phyloP scores from a whole-genome alignment of 2,113 vertebrate genomes.

The Pristiophorus japonicus region DNA sequence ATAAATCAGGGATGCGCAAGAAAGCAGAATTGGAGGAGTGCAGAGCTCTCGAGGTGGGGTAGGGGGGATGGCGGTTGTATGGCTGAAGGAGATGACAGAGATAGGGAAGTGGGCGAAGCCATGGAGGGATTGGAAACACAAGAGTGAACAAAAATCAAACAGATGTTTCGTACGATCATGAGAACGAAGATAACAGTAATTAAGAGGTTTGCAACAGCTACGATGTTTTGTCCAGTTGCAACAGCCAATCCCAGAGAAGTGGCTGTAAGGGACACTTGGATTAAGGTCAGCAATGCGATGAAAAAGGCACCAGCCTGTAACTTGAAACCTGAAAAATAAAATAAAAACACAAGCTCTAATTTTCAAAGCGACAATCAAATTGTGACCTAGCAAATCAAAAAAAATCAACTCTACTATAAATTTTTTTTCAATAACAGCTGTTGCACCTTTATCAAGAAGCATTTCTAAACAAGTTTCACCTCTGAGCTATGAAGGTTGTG shows the following conservation, averaged over 20 bases:
- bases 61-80: too few species aligned
- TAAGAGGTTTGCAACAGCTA: conserved; percentile 52
- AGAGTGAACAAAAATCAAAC: background rate
- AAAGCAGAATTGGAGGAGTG: background rate
- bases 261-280: conserved; percentile 50
- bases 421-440: background rate
- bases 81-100: background rate
- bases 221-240: conserved; percentile 54
- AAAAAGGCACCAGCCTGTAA: conserved; percentile 46
- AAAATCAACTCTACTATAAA: background rate
- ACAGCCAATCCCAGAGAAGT: conserved; percentile 54
- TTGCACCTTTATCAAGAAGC: background rate
- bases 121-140: background rate
- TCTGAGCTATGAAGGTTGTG: too few species aligned
- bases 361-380: background rate
- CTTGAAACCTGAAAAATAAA: conserved; percentile 48
- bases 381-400: background rate
- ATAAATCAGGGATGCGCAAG: background rate
- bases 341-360: background rate
- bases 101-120: background rate
- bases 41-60: background rate
- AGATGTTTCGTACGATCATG: conserved; percentile 50
- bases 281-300: conserved; percentile 49
- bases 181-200: conserved; percentile 55
- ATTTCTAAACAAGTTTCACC: too few species aligned